Evolutionary conservation across 2,113 vertebrate species (phyloP).

Genomic region (Corapipo altera): DNA sequence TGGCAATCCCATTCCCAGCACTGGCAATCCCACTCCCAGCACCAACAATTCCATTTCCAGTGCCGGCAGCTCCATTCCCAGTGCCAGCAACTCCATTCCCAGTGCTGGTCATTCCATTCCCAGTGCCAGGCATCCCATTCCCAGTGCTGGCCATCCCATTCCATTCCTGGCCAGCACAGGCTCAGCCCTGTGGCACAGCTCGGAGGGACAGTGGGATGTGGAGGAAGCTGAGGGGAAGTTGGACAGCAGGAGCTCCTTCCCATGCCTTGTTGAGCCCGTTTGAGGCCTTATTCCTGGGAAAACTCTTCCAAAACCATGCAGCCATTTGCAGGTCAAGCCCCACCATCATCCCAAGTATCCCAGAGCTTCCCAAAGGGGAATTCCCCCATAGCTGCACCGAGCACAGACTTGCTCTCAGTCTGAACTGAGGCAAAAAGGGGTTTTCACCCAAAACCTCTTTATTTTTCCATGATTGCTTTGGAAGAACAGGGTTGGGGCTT

Average conservation of each 20-base stretch:
- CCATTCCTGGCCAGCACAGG: not conserved
- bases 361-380: not conserved
- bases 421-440: rapidly evolving
- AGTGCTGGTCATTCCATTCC: too few species aligned
- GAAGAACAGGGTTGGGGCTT: not conserved
- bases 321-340: not conserved
- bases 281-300: not conserved
- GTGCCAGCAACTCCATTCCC: too few species aligned
- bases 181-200: not conserved
- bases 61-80: too few species aligned
- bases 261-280: rapidly evolving
- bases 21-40: too few species aligned
- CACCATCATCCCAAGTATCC: rapidly evolving
- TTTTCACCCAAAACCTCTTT: rapidly evolving
- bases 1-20: too few species aligned
- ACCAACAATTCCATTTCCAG: too few species aligned
- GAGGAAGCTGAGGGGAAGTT: not conserved
- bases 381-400: rapidly evolving
- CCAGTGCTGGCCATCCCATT: too few species aligned
- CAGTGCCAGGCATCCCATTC: too few species aligned
- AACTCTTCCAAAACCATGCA: rapidly evolving
- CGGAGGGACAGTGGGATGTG: rapidly evolving
- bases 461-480: rapidly evolving
- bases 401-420: not conserved
- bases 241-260: not conserved